A percentile compares a stretch with the other conserved stretches of the same genome.
Conservation (phyloP, 2,113 vertebrate genomes). For the Riparia riparia region DNA sequence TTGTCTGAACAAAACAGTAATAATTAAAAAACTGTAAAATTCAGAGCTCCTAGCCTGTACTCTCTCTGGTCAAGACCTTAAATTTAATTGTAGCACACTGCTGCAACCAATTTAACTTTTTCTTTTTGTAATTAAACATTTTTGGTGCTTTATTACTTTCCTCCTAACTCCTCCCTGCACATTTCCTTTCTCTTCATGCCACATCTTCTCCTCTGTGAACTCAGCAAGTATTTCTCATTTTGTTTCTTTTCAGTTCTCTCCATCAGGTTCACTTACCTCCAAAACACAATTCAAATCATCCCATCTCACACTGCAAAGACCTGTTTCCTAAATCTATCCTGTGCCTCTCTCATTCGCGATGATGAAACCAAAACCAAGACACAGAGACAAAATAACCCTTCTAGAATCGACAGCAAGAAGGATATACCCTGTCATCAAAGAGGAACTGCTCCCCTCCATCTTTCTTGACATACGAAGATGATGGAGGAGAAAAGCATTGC, state of each 20-base stretch:
- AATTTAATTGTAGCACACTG: background rate
- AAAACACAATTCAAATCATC: background rate
- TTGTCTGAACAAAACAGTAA: background rate
- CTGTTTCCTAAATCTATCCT: background rate
- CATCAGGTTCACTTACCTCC: background rate
- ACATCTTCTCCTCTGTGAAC: background rate
- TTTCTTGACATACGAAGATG: background rate
- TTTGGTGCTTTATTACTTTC: background rate
- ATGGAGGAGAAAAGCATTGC: background rate
- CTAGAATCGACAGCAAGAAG: rapidly evolving
- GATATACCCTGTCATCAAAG: background rate
- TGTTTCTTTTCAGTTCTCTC: background rate
- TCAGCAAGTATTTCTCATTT: background rate
- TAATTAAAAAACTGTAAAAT: background rate
- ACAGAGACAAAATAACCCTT: background rate
- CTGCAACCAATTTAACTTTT: background rate
- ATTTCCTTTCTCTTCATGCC: background rate
- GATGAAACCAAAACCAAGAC: background rate
- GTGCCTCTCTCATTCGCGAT: background rate
- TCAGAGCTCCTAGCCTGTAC: background rate
- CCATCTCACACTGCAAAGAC: background rate
- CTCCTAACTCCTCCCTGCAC: background rate
- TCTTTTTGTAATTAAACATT: background rate
- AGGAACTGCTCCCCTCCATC: background rate
- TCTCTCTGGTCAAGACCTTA: background rate